Percentiles rank a stretch among this genome's conserved stretches.
These are phyloP conservation scores for Megalopta genalis DNA, from an alignment of 1,140 invertebrate genomes.

Conservation along the genomic window DNA sequence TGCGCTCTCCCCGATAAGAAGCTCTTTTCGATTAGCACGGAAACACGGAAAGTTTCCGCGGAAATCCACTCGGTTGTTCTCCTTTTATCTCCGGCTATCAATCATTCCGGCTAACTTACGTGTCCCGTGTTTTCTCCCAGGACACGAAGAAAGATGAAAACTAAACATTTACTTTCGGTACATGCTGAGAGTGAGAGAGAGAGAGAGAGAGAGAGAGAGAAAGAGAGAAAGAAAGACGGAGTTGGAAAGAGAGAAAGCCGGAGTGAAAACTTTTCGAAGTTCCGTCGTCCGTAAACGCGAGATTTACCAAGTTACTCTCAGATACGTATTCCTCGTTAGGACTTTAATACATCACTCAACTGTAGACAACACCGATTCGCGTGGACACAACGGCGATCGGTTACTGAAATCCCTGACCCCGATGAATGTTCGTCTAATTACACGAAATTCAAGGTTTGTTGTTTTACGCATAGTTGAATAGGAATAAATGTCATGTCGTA, in stretches of 20 bases:
- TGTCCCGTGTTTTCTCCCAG: slow-evolving; percentile 7
- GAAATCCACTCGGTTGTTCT: slow-evolving; percentile 17
- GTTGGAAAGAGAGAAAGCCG: neutral
- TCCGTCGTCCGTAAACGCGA: neutral
- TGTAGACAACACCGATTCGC: neutral
- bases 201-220: neutral
- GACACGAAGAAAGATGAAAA: slow-evolving; percentile 23
- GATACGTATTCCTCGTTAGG: neutral
- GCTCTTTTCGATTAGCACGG: slow-evolving; percentile 18
- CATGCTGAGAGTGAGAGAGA: neutral
- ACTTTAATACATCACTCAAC: neutral
- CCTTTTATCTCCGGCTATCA: slow-evolving; percentile 16
- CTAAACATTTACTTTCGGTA: slow-evolving; percentile 27
- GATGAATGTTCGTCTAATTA: neutral
- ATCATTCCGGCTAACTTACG: slow-evolving; percentile 14
- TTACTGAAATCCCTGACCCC: neutral
- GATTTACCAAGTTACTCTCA: slow-evolving; percentile 8
- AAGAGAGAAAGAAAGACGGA: no score
- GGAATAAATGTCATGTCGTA: no score
- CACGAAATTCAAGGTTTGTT: neutral
- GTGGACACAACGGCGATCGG: neutral
- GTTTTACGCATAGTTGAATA: no score
- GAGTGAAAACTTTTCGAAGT: neutral
- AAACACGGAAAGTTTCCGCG: slow-evolving; percentile 10
- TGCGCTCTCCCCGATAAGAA: slow-evolving; percentile 15